These are phyloP conservation scores for Neomicropteryx cornuta DNA, from an alignment of 1,140 invertebrate genomes.

Conservation along the genomic window DNA sequence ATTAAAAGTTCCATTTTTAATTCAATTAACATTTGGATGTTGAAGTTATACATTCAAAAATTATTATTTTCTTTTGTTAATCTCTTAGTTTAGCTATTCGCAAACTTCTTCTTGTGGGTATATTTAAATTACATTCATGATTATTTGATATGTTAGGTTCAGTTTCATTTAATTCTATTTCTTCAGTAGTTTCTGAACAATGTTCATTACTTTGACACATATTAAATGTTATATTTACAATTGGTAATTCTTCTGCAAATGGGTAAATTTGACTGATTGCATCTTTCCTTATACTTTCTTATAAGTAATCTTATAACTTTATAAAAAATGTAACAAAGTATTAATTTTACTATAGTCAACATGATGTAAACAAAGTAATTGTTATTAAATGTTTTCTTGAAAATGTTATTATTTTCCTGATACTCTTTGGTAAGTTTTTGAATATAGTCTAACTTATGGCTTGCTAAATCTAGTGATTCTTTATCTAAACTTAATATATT, in stretches of 20 bases:
- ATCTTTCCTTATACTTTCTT: neutral
- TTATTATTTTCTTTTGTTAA: neutral
- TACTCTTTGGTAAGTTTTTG: neutral
- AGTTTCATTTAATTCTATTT: neutral
- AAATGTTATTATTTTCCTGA: neutral
- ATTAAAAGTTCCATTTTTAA: too few species aligned
- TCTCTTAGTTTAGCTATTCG: neutral
- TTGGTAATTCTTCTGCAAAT: neutral
- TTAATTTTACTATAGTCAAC: neutral
- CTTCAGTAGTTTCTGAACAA: neutral
- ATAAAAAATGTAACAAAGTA: neutral
- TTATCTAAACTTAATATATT: neutral
- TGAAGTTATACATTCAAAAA: too few species aligned
- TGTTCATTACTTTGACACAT: neutral
- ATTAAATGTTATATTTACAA: slow-evolving; percentile 1
- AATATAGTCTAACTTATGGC: neutral
- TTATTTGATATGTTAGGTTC: neutral
- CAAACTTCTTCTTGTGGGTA: neutral
- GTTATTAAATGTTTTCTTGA: neutral
- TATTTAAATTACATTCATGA: neutral
- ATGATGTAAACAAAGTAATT: neutral
- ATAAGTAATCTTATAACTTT: neutral
- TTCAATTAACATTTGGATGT: too few species aligned
- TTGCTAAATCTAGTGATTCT: neutral
- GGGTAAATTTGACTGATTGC: neutral